Conservation (phyloP, 2,113 vertebrate species). For the Mobula hypostoma region DNA sequence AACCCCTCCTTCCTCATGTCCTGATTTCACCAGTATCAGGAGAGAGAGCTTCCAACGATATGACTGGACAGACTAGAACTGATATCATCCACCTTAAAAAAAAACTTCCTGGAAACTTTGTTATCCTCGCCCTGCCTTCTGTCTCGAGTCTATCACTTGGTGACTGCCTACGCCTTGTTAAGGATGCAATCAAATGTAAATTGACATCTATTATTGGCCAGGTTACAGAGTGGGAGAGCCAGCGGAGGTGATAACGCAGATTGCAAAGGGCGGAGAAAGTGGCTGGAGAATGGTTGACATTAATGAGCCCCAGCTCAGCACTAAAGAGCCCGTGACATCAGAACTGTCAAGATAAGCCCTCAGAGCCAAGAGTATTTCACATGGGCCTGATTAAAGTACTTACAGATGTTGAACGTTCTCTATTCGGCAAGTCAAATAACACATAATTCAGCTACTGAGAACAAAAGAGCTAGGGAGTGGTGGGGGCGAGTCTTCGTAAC, state of each 20-base stretch:
- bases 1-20: neutral
- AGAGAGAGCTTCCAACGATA: neutral
- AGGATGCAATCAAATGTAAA: neutral
- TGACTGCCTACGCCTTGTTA: too few relatives aligned
- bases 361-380: neutral
- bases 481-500: neutral
- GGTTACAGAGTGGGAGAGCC: neutral
- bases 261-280: neutral
- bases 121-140: neutral
- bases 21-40: neutral
- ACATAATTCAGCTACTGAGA: neutral
- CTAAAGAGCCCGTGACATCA: neutral
- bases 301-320: neutral
- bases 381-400: neutral
- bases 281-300: neutral
- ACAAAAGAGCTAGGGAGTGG: neutral
- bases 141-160: too few relatives aligned
- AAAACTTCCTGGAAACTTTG: neutral
- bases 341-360: neutral
- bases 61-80: neutral
- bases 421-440: neutral
- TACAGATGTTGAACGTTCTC: neutral
- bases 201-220: neutral
- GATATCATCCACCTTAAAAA: neutral
- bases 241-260: neutral